Percentiles rank a stretch among this genome's conserved stretches.
Evolutionary conservation across 2,113 vertebrate species (phyloP).

Genomic region (Pampusana beccarii): DNA sequence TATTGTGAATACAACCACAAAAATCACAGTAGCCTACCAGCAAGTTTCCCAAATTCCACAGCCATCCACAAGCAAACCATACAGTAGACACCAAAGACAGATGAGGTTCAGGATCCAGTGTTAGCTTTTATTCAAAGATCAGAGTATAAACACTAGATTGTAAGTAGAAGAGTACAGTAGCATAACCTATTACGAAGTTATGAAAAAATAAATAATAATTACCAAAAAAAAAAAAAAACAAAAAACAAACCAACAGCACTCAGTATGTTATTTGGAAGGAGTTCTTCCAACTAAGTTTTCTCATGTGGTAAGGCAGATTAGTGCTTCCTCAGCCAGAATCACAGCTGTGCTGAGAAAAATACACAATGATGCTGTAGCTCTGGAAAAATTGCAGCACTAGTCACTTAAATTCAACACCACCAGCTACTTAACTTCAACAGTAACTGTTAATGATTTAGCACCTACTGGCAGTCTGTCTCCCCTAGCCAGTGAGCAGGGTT

Average conservation of each 20-base stretch:
- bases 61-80: background rate
- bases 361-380: background rate
- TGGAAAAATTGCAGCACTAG: background rate
- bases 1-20: background rate
- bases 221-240: too few relatives aligned
- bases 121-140: background rate
- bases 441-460: slow-evolving; percentile 21
- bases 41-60: background rate
- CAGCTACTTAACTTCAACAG: slow-evolving; percentile 43
- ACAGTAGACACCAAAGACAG: background rate
- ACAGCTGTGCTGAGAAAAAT: background rate
- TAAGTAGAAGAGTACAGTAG: background rate
- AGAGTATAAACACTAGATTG: background rate
- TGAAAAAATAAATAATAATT: background rate
- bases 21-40: background rate
- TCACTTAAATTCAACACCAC: slow-evolving; percentile 25
- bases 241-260: background rate
- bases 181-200: background rate
- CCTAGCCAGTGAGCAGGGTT: background rate
- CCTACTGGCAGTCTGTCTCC: background rate
- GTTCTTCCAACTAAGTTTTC: background rate
- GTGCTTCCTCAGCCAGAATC: background rate
- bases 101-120: background rate
- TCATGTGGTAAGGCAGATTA: background rate
- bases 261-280: background rate